Percentiles rank a stretch among this genome's conserved stretches.
Evolutionary conservation across 2,888 invertebrate species (phyloP).

Genomic region (Bimastos eiseni): DNA sequence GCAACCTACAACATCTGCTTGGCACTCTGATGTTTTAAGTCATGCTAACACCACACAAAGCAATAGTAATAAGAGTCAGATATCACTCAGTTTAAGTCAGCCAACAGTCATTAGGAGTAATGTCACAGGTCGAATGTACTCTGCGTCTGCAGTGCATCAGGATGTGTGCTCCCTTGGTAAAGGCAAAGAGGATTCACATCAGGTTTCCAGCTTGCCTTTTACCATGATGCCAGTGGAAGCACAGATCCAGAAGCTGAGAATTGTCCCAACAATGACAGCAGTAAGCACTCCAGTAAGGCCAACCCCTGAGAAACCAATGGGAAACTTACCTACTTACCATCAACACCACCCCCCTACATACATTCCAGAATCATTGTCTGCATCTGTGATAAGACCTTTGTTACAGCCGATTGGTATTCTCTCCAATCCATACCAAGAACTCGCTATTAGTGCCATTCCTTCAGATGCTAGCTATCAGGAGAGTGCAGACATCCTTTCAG

Average conservation of each 20-base stretch:
- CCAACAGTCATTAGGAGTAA: background rate
- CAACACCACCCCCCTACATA: background rate
- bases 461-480: conserved; percentile 4
- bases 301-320: conserved; percentile 3
- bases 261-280: conserved; percentile 31
- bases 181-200: background rate
- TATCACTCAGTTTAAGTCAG: background rate
- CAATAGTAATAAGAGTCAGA: background rate
- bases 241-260: conserved; percentile 24
- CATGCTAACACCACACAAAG: background rate
- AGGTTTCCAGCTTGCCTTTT: background rate
- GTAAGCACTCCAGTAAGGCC: conserved; percentile 28
- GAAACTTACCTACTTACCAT: background rate
- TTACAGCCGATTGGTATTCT: background rate
- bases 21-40: background rate
- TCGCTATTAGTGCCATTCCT: background rate
- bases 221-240: conserved; percentile 28
- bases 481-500: background rate
- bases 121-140: background rate
- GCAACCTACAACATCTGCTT: background rate
- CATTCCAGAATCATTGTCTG: conserved; percentile 17
- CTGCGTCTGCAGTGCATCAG: background rate
- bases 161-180: background rate
- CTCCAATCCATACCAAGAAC: background rate
- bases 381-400: conserved; percentile 7